Base-by-base conservation (phyloP, 2,888 invertebrate genomes). In the Pycnomerus fuliginosus region DNA sequence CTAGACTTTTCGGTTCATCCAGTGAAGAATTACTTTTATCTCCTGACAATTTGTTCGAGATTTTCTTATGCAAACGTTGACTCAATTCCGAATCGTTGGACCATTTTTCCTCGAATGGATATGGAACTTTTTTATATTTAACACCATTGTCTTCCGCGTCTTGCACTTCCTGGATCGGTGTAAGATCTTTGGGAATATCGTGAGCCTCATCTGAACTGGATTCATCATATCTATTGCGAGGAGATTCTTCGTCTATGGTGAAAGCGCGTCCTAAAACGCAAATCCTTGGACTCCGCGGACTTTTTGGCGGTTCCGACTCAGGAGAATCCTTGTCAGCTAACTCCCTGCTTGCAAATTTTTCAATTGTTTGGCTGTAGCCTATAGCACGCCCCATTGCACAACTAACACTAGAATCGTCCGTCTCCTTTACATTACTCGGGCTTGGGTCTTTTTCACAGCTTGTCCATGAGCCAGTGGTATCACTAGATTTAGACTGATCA, bases 331-430 rank as follows among this genome's bases (percentile, higher is more conserved):
- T 69, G 36, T 69, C 78, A 8, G 84, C 74, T 58, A 74, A 74
- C 33, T 85, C 85, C 50, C 78, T 78, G 44, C 82, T 80, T 23
- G 83, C 82, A 53, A 84, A 77, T 62, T 76, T 78, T 64, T 82
- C 82, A 17, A 82, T 80, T 58, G 83, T 84, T 68, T 85, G 87
- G 2, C 88, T 88, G 55, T 88, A 84, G 0, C 89, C 89, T 34
- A 89, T 73, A 0, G 88, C 85, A 46, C 85, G 76, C 0, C 88
- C 87, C 57, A 89, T 87, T 0, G 89, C 87, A 65, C 88, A 88
- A 67, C 85, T 85, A 0, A 83, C 79, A 67, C 85, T 85, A 0
- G 85, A 85, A 64, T 86, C 85, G 49, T 86, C 85, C 67, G 42
- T 83, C 67, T 85, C 84, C 45, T 82, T 79, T 44, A 73, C 25